Percentiles rank a stretch among this genome's conserved stretches.
Evolutionary conservation across 2,888 invertebrate species (phyloP).

Genomic region (Agonopterix subpropinquella): DNA sequence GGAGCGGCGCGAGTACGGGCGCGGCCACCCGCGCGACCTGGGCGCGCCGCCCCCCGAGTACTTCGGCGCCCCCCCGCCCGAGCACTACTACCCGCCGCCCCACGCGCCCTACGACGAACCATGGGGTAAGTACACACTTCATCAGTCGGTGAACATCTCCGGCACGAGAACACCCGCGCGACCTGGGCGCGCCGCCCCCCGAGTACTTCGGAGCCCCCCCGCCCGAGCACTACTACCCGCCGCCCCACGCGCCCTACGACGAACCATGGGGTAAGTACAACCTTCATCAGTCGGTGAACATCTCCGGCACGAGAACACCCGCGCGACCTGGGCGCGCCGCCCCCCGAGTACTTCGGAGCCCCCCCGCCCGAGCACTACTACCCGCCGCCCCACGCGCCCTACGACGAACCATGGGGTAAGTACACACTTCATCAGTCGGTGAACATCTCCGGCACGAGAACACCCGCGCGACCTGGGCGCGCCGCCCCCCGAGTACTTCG

Average conservation of each 20-base stretch:
- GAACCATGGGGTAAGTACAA: conserved; percentile 47
- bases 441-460: no score
- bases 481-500: conserved; percentile 69
- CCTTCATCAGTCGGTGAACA: no score
- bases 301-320: conserved; percentile 85
- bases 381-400: conserved; percentile 43
- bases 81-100: conserved; percentile 42
- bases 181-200: conserved; percentile 69
- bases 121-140: conserved; percentile 35
- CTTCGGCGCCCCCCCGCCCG: conserved; percentile 39
- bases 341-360: conserved; percentile 55
- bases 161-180: conserved; percentile 50
- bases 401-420: conserved; percentile 50
- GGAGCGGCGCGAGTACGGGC: conserved; percentile 90
- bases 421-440: no score
- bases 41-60: conserved; percentile 70
- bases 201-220: conserved; percentile 42
- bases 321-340: conserved; percentile 57
- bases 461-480: conserved; percentile 36
- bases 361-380: conserved; percentile 43
- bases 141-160: no score
- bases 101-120: conserved; percentile 51
- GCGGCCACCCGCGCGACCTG: conserved; percentile 39
- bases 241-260: conserved; percentile 46
- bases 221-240: conserved; percentile 41